These are phyloP conservation scores for Allophyes oxyacanthae DNA, from an alignment of 2,888 invertebrate species.

Conservation along the genomic window DNA sequence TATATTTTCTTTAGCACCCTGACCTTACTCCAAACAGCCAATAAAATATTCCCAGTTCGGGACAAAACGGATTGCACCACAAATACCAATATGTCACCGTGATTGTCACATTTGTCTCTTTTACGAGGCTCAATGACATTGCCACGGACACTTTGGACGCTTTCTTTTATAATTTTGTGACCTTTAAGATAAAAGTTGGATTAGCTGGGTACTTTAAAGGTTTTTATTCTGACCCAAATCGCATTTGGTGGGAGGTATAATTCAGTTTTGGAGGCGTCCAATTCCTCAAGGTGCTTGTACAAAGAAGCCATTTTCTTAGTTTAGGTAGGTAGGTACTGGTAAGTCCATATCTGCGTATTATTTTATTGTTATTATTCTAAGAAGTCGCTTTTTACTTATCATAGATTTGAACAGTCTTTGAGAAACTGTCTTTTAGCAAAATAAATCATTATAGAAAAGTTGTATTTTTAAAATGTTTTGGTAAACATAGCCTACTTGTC, in stretches of 20 bases:
- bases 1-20: slow-evolving; percentile 49
- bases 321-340: no score
- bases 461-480: no score
- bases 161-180: slow-evolving; percentile 47
- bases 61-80: slow-evolving; percentile 50
- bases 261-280: slow-evolving; percentile 25
- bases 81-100: slow-evolving; percentile 62
- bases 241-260: slow-evolving; percentile 27
- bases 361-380: no score
- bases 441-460: no score
- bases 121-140: slow-evolving; percentile 64
- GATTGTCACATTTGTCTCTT: slow-evolving; percentile 72
- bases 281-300: slow-evolving; percentile 4
- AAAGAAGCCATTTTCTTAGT: background rate
- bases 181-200: slow-evolving; percentile 44
- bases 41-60: slow-evolving; percentile 41
- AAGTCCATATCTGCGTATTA: no score
- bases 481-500: no score
- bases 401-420: no score
- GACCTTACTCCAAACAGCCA: slow-evolving; percentile 42
- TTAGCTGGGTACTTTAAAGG: slow-evolving; percentile 39
- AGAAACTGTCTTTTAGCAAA: no score
- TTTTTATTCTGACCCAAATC: slow-evolving; percentile 40
- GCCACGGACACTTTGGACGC: slow-evolving; percentile 29
- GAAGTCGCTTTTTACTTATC: no score